A percentile compares a stretch with the other conserved stretches of the same genome.
Conservation (phyloP, 2,888 invertebrate species). For the Onthophagus sagittarius region DNA sequence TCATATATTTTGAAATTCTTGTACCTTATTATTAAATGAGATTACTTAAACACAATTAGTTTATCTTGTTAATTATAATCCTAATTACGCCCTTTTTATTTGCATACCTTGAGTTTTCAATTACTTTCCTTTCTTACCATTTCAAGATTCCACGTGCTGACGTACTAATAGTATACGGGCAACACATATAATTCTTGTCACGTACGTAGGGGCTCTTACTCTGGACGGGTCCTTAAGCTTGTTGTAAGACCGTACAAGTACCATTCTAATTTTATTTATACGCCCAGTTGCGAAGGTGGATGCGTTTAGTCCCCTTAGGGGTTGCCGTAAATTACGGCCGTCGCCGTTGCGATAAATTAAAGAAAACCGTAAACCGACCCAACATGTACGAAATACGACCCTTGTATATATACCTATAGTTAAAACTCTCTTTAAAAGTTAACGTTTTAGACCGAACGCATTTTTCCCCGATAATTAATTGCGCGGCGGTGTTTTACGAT, state of each 20-base stretch:
- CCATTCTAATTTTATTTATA: constrained; percentile 24
- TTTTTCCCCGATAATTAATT: background rate
- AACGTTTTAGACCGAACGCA: background rate
- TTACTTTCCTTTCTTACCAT: background rate
- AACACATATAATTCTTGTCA: background rate
- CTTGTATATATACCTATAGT: no score
- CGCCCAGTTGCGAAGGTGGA: constrained; percentile 1
- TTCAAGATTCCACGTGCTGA: constrained; percentile 11
- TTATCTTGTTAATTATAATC: no score
- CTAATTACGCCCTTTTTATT: no score
- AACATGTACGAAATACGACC: background rate
- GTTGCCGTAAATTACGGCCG: background rate
- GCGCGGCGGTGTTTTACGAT: background rate
- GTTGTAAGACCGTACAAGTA: constrained; percentile 9
- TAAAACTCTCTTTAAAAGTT: background rate
- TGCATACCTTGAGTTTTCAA: no score
- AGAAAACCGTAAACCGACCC: background rate
- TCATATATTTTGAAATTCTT: no score
- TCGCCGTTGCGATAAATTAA: background rate
- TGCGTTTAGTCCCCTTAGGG: background rate
- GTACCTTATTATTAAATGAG: no score
- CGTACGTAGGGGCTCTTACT: background rate
- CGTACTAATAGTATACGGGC: background rate
- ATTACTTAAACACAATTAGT: no score
- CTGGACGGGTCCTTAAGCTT: background rate